Percentiles rank a stretch among this genome's conserved stretches.
These are phyloP conservation scores for Oxygymnocypris stewartii DNA, from an alignment of 2,113 vertebrate species.

Conservation along the genomic window DNA sequence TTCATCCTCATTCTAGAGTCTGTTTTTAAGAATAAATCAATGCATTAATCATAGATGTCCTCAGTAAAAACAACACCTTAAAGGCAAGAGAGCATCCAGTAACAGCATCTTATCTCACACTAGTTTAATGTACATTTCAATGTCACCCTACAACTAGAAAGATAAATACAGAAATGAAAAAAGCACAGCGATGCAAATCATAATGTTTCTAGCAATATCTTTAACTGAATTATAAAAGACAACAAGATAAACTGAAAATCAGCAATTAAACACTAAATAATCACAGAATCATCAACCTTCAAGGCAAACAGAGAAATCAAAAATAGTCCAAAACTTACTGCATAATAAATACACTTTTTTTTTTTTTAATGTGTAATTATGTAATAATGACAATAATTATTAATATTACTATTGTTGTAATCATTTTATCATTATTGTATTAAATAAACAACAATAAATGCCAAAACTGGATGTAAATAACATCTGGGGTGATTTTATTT, in stretches of 20 bases:
- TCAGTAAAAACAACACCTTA: not conserved
- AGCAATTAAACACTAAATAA: not conserved
- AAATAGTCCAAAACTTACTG: not conserved
- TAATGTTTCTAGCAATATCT: not conserved
- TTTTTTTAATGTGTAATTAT: no score
- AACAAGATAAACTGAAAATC: not conserved
- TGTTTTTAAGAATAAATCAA: not conserved
- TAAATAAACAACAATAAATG: not conserved
- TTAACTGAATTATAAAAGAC: not conserved
- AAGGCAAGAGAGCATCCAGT: not conserved
- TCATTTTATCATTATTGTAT: not conserved
- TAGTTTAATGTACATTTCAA: conserved; percentile 5
- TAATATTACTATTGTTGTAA: no score
- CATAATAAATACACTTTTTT: not conserved
- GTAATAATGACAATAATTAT: no score
- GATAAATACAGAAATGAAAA: not conserved
- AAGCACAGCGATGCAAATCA: not conserved
- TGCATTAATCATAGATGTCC: not conserved
- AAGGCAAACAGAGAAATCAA: not conserved
- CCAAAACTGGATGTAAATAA: not conserved
- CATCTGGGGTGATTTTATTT: not conserved
- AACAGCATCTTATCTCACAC: not conserved
- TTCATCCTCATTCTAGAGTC: not conserved
- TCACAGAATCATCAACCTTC: not conserved
- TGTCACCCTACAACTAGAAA: not conserved